Conservation (phyloP, 2,113 vertebrate genomes). For the Furnarius figulus region DNA sequence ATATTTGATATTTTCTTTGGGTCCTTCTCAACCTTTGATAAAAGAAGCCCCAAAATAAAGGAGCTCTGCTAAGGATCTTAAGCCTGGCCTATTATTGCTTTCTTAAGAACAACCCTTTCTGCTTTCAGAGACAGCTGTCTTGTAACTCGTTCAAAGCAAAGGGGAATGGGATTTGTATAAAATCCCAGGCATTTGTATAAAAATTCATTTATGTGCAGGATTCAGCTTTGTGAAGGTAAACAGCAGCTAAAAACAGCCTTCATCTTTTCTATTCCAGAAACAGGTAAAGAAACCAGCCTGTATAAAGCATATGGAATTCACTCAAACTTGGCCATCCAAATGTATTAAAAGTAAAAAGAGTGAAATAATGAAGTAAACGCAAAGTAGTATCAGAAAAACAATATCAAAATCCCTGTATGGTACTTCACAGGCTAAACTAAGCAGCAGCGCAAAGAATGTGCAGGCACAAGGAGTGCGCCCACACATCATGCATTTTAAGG, state of each 20-base stretch:
- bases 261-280: background rate
- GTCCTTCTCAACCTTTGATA: background rate
- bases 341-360: background rate
- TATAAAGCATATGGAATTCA: background rate
- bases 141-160: background rate
- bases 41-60: conserved; percentile 25
- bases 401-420: background rate
- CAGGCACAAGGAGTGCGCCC: background rate
- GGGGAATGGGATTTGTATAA: conserved; percentile 21
- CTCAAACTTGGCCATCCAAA: background rate
- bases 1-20: conserved; percentile 29
- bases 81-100: conserved; percentile 10
- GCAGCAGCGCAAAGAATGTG: background rate
- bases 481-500: conserved; percentile 44
- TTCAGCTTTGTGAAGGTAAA: conserved; percentile 40
- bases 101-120: conserved; percentile 43
- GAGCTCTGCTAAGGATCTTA: background rate
- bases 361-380: background rate
- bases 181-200: background rate
- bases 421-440: background rate
- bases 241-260: background rate
- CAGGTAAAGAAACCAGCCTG: background rate
- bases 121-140: conserved; percentile 1
- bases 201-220: conserved; percentile 30
- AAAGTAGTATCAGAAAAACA: background rate